phyloP scores from a whole-genome alignment of 2,797 vertebrate genomes.

The Florisuga fusca region DNA sequence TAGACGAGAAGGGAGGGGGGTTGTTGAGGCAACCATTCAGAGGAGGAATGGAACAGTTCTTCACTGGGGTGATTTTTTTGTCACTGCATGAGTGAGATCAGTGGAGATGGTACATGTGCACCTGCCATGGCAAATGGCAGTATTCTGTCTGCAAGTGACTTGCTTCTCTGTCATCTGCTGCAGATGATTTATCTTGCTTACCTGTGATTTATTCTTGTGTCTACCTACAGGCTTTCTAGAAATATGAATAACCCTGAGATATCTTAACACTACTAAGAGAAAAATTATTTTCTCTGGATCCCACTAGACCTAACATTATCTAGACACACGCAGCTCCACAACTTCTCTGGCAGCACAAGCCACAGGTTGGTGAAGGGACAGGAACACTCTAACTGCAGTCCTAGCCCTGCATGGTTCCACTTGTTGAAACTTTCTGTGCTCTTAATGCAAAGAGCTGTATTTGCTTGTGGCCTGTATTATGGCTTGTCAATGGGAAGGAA shows the following conservation, averaged over 20 bases:
- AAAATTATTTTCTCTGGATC: background rate
- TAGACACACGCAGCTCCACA: background rate
- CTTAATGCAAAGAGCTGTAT: no score
- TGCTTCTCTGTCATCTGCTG: background rate
- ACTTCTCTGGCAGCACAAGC: accelerated
- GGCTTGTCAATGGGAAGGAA: background rate
- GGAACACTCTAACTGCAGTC: accelerated
- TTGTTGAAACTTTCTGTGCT: background rate
- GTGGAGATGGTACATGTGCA: background rate
- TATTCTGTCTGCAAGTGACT: background rate
- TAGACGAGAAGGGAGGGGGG: background rate
- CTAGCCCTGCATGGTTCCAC: background rate
- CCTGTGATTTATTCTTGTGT: accelerated
- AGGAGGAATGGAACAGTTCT: background rate
- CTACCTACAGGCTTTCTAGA: background rate
- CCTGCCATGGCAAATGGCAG: background rate
- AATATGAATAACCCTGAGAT: background rate
- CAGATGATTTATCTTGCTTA: background rate
- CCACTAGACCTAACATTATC: background rate
- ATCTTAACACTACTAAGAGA: background rate
- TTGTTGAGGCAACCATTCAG: background rate
- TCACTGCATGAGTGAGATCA: accelerated
- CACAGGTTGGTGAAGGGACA: accelerated
- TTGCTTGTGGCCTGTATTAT: accelerated
- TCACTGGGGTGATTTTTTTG: background rate